These are phyloP conservation scores for Sakesphorus luctuosus DNA, from an alignment of 2,113 vertebrate genomes.

Conservation along the genomic window DNA sequence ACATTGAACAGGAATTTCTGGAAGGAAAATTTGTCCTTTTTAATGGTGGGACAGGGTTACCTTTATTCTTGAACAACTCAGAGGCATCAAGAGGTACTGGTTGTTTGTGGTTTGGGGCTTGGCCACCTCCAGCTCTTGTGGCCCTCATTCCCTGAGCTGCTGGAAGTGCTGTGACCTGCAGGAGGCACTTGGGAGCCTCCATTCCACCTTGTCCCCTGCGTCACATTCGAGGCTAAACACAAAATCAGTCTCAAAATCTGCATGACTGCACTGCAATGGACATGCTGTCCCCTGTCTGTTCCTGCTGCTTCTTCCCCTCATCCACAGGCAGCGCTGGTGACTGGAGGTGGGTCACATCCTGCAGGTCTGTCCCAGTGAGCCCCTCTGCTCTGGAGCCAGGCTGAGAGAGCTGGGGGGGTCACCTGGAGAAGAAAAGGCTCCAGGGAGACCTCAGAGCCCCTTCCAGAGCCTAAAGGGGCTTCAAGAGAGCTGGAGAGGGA, in stretches of 20 bases:
- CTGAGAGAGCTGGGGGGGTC: neutral
- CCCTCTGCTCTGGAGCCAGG: neutral
- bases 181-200: neutral
- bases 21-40: neutral
- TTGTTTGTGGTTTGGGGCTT: rapidly evolving
- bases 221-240: neutral
- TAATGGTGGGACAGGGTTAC: neutral
- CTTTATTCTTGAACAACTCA: neutral
- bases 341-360: neutral
- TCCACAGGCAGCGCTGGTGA: neutral
- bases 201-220: neutral
- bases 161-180: neutral
- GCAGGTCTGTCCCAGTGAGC: neutral
- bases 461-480: neutral
- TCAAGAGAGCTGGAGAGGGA: neutral
- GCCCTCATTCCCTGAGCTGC: rapidly evolving
- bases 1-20: neutral
- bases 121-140: neutral
- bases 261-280: neutral
- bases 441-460: neutral
- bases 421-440: neutral
- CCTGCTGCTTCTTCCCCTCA: neutral
- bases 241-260: neutral
- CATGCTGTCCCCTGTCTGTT: rapidly evolving
- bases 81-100: neutral